phyloP scores from a whole-genome alignment of 2,797 vertebrate species.

The Falco berigora region DNA sequence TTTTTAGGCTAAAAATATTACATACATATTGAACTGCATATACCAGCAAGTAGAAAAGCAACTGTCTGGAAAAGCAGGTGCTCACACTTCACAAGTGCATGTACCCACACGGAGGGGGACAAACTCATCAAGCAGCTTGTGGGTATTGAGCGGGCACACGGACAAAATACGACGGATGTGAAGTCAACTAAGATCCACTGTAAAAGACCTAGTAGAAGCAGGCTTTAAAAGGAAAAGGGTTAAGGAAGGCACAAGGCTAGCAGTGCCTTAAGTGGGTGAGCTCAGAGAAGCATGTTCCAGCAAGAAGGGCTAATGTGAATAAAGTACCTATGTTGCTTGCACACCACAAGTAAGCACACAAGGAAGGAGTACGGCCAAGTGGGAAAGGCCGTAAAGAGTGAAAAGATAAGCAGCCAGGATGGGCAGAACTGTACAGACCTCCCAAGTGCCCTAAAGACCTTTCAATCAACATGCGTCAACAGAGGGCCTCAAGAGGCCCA shows the following conservation, averaged over 20 bases:
- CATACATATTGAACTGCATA: not conserved
- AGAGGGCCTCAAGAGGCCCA: not conserved
- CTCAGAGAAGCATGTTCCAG: not conserved
- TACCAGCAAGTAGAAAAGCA: not conserved
- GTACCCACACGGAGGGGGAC: not conserved
- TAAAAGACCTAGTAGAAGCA: not conserved
- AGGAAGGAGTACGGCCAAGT: not conserved
- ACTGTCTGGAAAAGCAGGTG: not conserved
- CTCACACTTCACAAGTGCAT: fast-evolving
- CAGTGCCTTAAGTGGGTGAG: not conserved
- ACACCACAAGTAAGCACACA: not conserved
- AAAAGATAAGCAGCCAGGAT: not conserved
- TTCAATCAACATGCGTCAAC: not conserved
- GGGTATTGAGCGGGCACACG: not conserved
- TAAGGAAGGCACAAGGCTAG: not conserved
- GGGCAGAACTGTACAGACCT: not conserved
- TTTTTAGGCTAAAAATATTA: conserved; percentile 8
- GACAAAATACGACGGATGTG: not conserved
- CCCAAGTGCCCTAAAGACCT: not conserved
- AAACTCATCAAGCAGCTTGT: not conserved
- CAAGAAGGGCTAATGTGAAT: not conserved
- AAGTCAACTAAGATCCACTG: not conserved
- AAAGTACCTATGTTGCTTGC: not conserved
- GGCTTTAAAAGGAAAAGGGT: not conserved
- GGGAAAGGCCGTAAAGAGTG: not conserved